These are phyloP conservation scores for Caerostris darwini DNA, from an alignment of 1,140 invertebrate genomes.

Conservation along the genomic window DNA sequence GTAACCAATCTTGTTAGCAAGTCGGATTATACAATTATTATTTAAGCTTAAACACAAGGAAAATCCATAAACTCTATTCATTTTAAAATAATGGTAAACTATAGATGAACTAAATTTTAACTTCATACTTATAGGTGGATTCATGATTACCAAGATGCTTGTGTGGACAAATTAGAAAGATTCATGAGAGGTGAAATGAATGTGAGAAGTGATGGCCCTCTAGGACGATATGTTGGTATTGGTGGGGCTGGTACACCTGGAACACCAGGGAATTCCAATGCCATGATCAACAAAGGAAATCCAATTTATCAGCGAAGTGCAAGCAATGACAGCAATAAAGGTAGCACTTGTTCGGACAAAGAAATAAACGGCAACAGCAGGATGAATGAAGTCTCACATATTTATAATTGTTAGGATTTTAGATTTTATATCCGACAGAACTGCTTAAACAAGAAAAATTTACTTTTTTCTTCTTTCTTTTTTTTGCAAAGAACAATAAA, in stretches of 20 bases:
- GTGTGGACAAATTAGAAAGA: constrained; percentile 97
- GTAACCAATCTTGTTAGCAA: too few species aligned
- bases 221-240: constrained; percentile 71
- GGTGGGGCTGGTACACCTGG: constrained; percentile 77
- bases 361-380: constrained; percentile 81
- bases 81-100: too few species aligned
- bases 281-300: constrained; percentile 79
- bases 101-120: neutral
- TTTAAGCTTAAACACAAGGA: too few species aligned
- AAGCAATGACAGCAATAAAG: constrained; percentile 88
- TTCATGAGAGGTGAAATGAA: constrained; percentile 84
- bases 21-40: too few species aligned
- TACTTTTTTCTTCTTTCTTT: neutral
- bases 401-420: neutral
- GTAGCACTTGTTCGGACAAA: constrained; percentile 85
- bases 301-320: constrained; percentile 90
- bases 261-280: constrained; percentile 80
- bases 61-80: too few species aligned
- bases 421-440: constrained; percentile 14
- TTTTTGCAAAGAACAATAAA: constrained; percentile 28
- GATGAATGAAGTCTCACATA: constrained; percentile 63
- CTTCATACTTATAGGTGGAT: constrained; percentile 89
- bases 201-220: constrained; percentile 76
- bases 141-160: constrained; percentile 99
- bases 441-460: neutral